phyloP scores from a whole-genome alignment of 2,113 vertebrate species.

The Edolisoma coerulescens region DNA sequence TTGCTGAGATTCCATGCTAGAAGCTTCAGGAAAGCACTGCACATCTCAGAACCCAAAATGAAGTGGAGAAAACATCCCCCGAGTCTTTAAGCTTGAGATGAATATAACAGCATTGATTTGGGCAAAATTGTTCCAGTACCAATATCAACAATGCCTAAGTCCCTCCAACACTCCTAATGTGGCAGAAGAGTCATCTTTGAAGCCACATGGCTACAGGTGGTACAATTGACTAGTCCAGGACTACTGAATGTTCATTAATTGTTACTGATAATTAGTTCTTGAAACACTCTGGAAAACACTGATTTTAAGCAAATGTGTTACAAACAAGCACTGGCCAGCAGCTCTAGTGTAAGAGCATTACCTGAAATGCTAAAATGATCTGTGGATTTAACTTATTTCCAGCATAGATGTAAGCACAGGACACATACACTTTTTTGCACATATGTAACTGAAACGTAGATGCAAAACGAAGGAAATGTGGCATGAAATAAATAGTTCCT shows the following conservation, averaged over 20 bases:
- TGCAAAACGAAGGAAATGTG: not conserved
- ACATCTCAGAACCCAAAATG: not conserved
- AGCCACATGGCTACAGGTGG: not conserved
- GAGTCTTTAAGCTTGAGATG: not conserved
- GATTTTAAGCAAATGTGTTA: not conserved
- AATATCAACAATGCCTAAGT: not conserved
- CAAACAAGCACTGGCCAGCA: not conserved
- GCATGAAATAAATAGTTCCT: not conserved
- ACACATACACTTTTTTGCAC: not conserved
- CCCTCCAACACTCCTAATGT: not conserved
- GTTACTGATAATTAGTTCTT: not conserved
- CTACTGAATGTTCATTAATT: not conserved
- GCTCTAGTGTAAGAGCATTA: not conserved
- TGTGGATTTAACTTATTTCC: not conserved
- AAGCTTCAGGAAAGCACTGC: not conserved
- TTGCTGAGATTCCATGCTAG: not conserved
- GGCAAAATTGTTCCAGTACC: not conserved
- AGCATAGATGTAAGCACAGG: rapidly evolving
- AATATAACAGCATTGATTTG: not conserved
- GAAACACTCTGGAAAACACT: not conserved
- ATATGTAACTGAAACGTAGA: not conserved
- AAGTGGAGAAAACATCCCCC: not conserved
- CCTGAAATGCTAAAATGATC: not conserved
- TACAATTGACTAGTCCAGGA: not conserved
- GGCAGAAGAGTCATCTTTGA: not conserved